A percentile compares a stretch with the other conserved stretches of the same genome.
These are phyloP conservation scores for Cerceris rybyensis DNA, from an alignment of 2,888 invertebrate species.

Conservation along the genomic window DNA sequence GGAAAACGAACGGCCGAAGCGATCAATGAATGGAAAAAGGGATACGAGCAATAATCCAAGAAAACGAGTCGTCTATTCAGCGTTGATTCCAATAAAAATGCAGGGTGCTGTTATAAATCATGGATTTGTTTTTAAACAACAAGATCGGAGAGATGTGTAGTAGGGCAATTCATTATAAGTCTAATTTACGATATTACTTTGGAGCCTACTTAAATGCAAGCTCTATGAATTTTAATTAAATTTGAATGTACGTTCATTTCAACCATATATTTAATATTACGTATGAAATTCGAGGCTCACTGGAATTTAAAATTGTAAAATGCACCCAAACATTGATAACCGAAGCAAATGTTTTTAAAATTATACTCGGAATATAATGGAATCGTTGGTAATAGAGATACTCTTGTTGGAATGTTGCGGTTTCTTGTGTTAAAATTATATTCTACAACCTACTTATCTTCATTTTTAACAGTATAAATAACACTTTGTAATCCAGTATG, in stretches of 20 bases:
- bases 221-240: conserved; percentile 28
- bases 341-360: too few relatives aligned
- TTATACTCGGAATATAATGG: too few relatives aligned
- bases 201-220: conserved; percentile 4
- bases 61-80: conserved; percentile 34
- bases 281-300: too few relatives aligned
- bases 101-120: conserved; percentile 37
- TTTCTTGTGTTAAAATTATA: too few relatives aligned
- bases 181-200: conserved; percentile 33
- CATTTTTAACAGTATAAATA: too few relatives aligned
- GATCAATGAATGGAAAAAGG: conserved; percentile 24
- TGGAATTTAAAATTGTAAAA: too few relatives aligned
- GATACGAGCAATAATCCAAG: conserved; percentile 36
- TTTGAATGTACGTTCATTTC: conserved; percentile 37
- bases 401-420: too few relatives aligned
- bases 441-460: too few relatives aligned
- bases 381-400: too few relatives aligned
- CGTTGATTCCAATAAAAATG: conserved; percentile 5
- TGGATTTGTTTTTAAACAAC: conserved; percentile 6
- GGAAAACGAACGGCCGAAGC: conserved; percentile 12
- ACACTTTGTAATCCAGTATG: too few relatives aligned
- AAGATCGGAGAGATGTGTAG: not conserved
- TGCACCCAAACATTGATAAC: too few relatives aligned
- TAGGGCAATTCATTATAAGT: conserved; percentile 33
- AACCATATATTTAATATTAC: conserved; percentile 40